phyloP scores from a whole-genome alignment of 2,888 invertebrate species.

The Micoletzkya japonica region DNA sequence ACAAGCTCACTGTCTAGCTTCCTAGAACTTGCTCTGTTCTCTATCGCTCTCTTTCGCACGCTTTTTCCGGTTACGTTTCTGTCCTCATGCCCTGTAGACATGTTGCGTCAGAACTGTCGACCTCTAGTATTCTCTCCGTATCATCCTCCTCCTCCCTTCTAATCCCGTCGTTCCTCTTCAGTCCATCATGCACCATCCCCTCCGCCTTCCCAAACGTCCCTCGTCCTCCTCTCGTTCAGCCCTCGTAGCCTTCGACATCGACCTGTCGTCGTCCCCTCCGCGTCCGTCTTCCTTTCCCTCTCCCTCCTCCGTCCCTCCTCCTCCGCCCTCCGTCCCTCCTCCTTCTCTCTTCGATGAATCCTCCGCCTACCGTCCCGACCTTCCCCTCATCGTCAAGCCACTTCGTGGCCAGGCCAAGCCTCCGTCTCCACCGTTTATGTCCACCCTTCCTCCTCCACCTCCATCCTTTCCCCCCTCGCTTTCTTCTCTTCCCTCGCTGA shows the following conservation, averaged over 20 bases:
- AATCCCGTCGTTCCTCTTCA: not conserved
- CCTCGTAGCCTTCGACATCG: constrained; percentile 36
- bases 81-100: not conserved
- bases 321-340: not conserved
- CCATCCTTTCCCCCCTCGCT: no score
- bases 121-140: not conserved
- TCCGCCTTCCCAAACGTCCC: not conserved
- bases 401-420: constrained; percentile 30
- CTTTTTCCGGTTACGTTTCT: no score
- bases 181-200: not conserved
- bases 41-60: not conserved
- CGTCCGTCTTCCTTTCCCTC: not conserved
- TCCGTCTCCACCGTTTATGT: not conserved
- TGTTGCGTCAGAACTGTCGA: not conserved
- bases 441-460: not conserved
- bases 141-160: not conserved
- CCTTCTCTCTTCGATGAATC: constrained; percentile 12
- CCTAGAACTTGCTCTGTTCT: not conserved
- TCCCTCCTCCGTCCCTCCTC: not conserved
- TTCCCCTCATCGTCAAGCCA: constrained; percentile 46
- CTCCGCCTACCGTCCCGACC: constrained; percentile 30
- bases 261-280: constrained; percentile 16
- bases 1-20: not conserved
- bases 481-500: constrained; percentile 1
- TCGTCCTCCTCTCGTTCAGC: constrained; percentile 5